phyloP scores from a whole-genome alignment of 92 coral and sea anemone species.

The Epizoanthus scotinus region DNA sequence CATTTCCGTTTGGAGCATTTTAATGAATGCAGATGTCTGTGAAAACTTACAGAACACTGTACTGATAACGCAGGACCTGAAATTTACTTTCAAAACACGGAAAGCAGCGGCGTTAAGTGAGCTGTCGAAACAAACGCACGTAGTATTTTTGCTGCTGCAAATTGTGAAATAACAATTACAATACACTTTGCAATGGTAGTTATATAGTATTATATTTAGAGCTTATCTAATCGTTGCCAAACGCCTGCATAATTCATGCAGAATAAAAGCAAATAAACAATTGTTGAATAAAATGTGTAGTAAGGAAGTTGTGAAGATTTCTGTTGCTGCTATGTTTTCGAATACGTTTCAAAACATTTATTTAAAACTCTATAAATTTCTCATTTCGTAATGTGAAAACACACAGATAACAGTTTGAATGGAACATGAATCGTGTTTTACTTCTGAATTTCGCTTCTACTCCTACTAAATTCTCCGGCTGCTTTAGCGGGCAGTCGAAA shows the following conservation, averaged over 20 bases:
- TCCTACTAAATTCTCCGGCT: constrained; percentile 28
- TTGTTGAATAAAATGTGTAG: constrained; percentile 39
- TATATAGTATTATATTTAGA: constrained; percentile 68
- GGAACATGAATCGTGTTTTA: background rate
- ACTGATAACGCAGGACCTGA: background rate
- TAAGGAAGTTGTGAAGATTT: constrained; percentile 8
- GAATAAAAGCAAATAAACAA: constrained; percentile 65
- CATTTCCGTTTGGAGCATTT: constrained; percentile 2
- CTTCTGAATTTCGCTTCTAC: background rate
- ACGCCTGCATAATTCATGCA: constrained; percentile 66
- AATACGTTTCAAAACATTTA: background rate
- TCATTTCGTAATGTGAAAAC: background rate
- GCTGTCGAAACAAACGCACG: background rate
- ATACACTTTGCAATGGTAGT: background rate
- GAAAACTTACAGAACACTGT: background rate
- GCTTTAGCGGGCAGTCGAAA: constrained; percentile 10
- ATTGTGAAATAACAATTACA: constrained; percentile 9
- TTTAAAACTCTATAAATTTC: background rate
- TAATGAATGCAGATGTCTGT: constrained; percentile 19
- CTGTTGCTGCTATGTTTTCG: background rate
- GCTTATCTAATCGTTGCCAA: constrained; percentile 59
- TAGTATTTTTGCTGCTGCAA: background rate
- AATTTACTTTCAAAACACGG: background rate
- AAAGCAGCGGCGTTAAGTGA: background rate
- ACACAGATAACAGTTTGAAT: background rate